Conservation (phyloP, 2,888 invertebrate species). For the Phengaris arion region DNA sequence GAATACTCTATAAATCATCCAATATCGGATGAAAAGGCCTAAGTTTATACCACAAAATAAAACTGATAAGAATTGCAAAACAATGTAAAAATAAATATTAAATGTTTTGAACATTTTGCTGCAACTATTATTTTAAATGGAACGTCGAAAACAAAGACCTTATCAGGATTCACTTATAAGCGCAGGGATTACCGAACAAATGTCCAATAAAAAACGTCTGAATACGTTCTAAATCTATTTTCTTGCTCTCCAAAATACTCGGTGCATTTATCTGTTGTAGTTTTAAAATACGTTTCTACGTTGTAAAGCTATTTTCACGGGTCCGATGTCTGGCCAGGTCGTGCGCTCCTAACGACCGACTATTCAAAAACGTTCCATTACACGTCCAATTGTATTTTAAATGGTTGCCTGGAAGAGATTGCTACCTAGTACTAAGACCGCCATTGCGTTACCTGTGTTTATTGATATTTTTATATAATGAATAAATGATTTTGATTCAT, state of each 20-base stretch:
- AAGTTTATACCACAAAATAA: background rate
- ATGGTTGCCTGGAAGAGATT: background rate
- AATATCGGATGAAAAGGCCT: background rate
- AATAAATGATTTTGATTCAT: no score
- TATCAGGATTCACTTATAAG: constrained; percentile 24
- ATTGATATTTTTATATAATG: no score
- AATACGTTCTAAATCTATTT: constrained; percentile 20
- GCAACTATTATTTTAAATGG: constrained; percentile 11
- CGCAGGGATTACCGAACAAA: constrained; percentile 5
- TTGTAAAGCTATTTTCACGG: constrained; percentile 29
- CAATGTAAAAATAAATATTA: background rate
- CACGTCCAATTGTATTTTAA: constrained; percentile 24
- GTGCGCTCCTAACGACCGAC: constrained; percentile 27
- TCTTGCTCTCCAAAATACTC: constrained; percentile 23
- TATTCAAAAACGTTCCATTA: constrained; percentile 28
- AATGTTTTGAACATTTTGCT: background rate
- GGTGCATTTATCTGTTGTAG: constrained; percentile 26
- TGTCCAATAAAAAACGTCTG: constrained; percentile 22
- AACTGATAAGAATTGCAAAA: background rate
- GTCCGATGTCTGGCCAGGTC: constrained; percentile 28
- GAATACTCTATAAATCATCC: no score
- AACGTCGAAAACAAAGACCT: constrained; percentile 22
- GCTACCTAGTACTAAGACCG: no score
- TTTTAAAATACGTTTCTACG: constrained; percentile 29
- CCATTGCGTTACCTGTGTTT: no score